Percentiles rank a stretch among this genome's conserved stretches.
These are phyloP conservation scores for Pungitius pungitius DNA, from an alignment of 2,113 vertebrate species.

Conservation along the genomic window DNA sequence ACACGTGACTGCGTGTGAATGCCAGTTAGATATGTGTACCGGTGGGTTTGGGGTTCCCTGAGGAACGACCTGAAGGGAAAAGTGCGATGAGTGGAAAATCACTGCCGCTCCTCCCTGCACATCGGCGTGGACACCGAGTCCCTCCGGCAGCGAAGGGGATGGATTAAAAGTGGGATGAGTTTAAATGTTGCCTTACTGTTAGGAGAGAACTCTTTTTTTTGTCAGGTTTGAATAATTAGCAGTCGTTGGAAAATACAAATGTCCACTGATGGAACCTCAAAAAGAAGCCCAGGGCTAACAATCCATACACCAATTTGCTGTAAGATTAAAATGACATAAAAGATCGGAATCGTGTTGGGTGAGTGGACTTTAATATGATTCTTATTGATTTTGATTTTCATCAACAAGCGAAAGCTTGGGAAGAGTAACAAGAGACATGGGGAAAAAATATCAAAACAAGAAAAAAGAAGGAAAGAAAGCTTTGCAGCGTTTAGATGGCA, in stretches of 20 bases:
- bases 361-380: conserved; percentile 26
- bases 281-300: not conserved
- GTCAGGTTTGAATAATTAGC: not conserved
- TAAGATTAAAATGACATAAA: conserved; percentile 10
- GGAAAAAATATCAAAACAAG: not conserved
- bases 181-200: not conserved
- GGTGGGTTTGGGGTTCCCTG: conserved; percentile 35
- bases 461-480: not conserved
- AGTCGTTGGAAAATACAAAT: not conserved
- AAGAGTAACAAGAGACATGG: not conserved
- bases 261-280: not conserved
- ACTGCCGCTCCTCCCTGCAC: conserved; percentile 34
- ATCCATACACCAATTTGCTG: not conserved
- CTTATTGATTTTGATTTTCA: conserved; percentile 23
- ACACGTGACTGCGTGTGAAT: not conserved
- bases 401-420: not conserved
- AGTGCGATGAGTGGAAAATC: conserved; percentile 59
- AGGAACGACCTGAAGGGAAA: conserved; percentile 16
- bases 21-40: not conserved
- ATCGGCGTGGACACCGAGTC: not conserved
- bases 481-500: conserved; percentile 15
- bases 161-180: not conserved
- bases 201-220: not conserved
- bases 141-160: not conserved
- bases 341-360: conserved; percentile 27